Percentiles rank a stretch among this genome's conserved stretches.
These are phyloP conservation scores for Fulmarus glacialis DNA, from an alignment of 2,113 vertebrate genomes.

Conservation along the genomic window DNA sequence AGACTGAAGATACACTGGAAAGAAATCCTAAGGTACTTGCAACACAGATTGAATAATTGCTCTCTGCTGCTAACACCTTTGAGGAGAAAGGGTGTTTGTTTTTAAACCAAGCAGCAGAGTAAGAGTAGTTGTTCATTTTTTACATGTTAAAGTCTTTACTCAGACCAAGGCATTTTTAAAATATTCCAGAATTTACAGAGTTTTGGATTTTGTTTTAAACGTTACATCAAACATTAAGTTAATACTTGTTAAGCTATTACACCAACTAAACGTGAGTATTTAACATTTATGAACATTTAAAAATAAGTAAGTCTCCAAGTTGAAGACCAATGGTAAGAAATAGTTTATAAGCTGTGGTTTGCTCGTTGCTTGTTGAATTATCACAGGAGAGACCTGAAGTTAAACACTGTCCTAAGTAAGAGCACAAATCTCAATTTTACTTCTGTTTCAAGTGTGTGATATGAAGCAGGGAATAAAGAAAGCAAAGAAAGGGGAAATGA, in stretches of 20 bases:
- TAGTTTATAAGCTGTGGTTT: neutral
- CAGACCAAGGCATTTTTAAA: neutral
- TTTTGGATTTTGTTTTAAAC: neutral
- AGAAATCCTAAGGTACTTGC: conserved; percentile 73
- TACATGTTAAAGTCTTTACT: neutral
- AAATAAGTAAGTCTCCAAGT: rapidly evolving
- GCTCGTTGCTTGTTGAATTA: neutral
- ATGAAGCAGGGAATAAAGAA: neutral
- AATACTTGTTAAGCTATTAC: neutral
- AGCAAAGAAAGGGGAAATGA: neutral
- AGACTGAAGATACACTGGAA: conserved; percentile 75
- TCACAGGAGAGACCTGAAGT: neutral
- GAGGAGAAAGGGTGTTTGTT: neutral
- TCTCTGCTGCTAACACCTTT: neutral
- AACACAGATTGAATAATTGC: neutral
- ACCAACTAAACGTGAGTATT: neutral
- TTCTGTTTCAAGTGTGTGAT: neutral
- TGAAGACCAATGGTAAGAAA: neutral
- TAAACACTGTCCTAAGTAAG: neutral
- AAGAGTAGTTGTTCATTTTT: neutral
- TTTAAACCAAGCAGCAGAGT: neutral
- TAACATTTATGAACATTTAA: neutral
- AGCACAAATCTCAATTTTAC: neutral
- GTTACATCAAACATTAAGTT: neutral
- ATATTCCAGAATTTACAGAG: neutral